Base-by-base conservation (phyloP, 1,140 invertebrate species). In the Tetragonula clypearis region DNA sequence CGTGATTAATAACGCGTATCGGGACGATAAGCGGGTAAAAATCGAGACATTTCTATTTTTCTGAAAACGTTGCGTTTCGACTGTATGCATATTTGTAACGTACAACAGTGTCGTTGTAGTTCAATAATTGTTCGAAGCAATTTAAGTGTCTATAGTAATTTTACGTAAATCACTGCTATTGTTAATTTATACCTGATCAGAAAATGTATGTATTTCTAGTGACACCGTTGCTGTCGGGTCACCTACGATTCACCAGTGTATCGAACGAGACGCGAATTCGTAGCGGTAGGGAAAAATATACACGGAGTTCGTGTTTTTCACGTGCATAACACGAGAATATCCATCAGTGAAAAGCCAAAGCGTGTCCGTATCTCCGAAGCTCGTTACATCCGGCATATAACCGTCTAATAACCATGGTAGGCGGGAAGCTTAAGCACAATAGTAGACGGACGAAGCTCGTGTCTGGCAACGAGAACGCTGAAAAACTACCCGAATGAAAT, bases 401-500 rank as follows among this genome's bases (percentile, higher is more conserved):
- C 6, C 53, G 65, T 55, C 62, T 69, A 79, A 79, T 68, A 60
- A 77, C 30, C 14, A 30, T 8, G 35, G 21, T 15, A 21, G n/a
- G n/a, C 56, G 1, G 35, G 35, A 69, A 68, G 79, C 53, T 60
- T 35, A 71, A 81, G 55, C 73, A 58, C 82, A n/a, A 84, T 72
- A 55, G 62, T 71, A 26, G 23, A n/a, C 58, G n/a, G 8, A 8
- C 35, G 55, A 62, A 23, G 56, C n/a, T 62, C 76, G 35, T 71
- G 77, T 79, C 56, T 49, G 66, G 41, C 15, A 72, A 35, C 82
- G 41, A 26, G 15, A 6, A 23, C 58, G 53, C 30, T 49, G 23
- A 68, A 79, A 65, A 72, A 79, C 41, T 30, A 65, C 17, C 6
- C 68, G 19, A 65, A 69, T 55, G 79, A 85, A 75, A 85, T 85